Percentiles rank a stretch among this genome's conserved stretches.
These are phyloP conservation scores for Atlantisia rogersi DNA, from an alignment of 2,113 vertebrate species.

Conservation along the genomic window DNA sequence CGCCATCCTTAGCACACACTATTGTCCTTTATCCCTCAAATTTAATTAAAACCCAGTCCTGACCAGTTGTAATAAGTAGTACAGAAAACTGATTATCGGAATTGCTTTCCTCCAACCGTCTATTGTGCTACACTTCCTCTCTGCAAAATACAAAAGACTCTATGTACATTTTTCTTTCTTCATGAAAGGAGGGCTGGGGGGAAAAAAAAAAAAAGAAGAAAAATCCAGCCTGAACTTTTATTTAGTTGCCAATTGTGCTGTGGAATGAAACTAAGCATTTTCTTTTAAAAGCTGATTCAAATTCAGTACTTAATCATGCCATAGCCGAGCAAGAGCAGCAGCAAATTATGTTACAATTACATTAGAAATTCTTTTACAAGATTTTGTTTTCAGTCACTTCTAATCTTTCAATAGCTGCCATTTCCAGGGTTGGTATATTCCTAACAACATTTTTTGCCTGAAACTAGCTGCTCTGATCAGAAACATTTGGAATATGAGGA, in stretches of 20 bases:
- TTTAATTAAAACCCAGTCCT: slow-evolving; percentile 80
- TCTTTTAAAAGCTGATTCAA: slow-evolving; percentile 50
- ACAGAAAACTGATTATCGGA: slow-evolving; percentile 75
- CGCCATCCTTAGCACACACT: slow-evolving; percentile 60
- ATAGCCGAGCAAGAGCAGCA: slow-evolving; percentile 1
- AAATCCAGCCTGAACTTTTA: slow-evolving; percentile 45
- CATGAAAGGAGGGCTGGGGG: slow-evolving; percentile 19
- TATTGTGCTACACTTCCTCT: slow-evolving; percentile 72
- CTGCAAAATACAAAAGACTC: slow-evolving; percentile 59
- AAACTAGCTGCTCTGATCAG: background rate
- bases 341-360: slow-evolving; percentile 58
- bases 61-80: slow-evolving; percentile 71
- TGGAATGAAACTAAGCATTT: slow-evolving; percentile 52
- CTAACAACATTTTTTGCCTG: slow-evolving; percentile 24
- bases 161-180: slow-evolving; percentile 65
- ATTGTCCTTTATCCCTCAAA: slow-evolving; percentile 75
- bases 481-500: slow-evolving; percentile 1
- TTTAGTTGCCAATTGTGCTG: slow-evolving; percentile 56
- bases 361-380: slow-evolving; percentile 16
- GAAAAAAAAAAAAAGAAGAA: background rate
- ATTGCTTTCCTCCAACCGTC: slow-evolving; percentile 65
- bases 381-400: slow-evolving; percentile 51
- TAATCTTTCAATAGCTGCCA: slow-evolving; percentile 20
- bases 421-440: background rate
- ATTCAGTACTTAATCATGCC: slow-evolving; percentile 40